Evolutionary conservation across 2,888 invertebrate genomes (phyloP).

Genomic region (Phrixothrix hirtus): DNA sequence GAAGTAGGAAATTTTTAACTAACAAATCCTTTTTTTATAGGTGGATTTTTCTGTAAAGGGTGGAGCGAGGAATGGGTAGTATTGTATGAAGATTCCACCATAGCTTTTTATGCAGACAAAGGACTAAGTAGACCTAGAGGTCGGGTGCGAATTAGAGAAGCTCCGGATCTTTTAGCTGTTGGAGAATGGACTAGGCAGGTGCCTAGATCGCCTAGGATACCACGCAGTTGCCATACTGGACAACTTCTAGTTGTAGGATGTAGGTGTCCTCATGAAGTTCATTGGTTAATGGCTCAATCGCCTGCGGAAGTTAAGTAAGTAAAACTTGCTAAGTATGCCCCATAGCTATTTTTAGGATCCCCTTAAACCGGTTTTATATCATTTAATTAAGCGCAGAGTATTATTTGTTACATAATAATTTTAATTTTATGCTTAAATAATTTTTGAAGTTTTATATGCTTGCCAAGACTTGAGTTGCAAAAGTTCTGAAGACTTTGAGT

Average conservation of each 20-base stretch:
- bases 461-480: no score
- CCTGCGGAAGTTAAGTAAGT: conserved; percentile 78
- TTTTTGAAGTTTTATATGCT: no score
- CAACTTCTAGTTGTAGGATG: conserved; percentile 79
- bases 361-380: background rate
- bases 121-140: conserved; percentile 58
- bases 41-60: conserved; percentile 76
- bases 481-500: no score
- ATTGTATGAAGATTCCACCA: conserved; percentile 81
- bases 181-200: conserved; percentile 80
- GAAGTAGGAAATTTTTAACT: background rate
- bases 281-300: conserved; percentile 81
- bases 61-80: conserved; percentile 88
- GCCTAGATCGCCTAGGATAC: conserved; percentile 72
- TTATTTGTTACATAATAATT: no score
- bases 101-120: conserved; percentile 81
- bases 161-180: conserved; percentile 79
- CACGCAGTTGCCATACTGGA: conserved; percentile 69
- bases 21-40: conserved; percentile 57
- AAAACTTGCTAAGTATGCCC: background rate
- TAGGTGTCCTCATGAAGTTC: conserved; percentile 67
- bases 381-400: conserved; percentile 1
- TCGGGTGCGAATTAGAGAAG: conserved; percentile 69
- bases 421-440: no score
- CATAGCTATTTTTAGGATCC: background rate